These are phyloP conservation scores for Melinaea menophilus DNA, from an alignment of 2,888 invertebrate species.

Conservation along the genomic window DNA sequence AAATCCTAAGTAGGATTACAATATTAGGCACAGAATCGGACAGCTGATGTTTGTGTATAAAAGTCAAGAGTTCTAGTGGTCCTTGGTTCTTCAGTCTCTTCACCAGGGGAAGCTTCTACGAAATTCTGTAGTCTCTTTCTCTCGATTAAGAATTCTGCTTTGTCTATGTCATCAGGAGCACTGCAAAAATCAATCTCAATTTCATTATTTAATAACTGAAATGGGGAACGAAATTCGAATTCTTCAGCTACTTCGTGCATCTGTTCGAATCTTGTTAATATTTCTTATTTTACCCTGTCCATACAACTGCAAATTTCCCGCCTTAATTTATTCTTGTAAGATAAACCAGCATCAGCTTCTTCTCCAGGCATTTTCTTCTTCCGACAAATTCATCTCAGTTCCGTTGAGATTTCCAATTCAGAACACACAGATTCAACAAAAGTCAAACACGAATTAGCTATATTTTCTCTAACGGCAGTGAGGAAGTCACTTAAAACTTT, in stretches of 20 bases:
- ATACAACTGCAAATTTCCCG: conserved; percentile 3
- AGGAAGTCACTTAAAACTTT: conserved; percentile 8
- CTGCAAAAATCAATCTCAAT: conserved; percentile 4
- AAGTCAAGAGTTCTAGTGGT: conserved; percentile 5
- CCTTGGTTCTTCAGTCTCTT: conserved; percentile 6
- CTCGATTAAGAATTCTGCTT: conserved; percentile 5
- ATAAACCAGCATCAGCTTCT: conserved; percentile 2
- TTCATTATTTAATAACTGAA: conserved; percentile 9
- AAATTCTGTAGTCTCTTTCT: conserved; percentile 7
- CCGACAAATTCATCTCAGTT: not conserved
- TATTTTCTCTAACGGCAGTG: not conserved
- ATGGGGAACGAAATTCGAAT: not conserved
- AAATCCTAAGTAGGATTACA: conserved; percentile 26
- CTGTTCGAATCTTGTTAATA: conserved; percentile 9
- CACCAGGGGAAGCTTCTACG: conserved; percentile 1
- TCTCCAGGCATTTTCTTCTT: conserved; percentile 5
- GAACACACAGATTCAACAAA: conserved; percentile 2
- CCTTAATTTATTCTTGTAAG: conserved; percentile 8
- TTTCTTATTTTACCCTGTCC: conserved; percentile 5
- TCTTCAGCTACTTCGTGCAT: conserved; percentile 3
- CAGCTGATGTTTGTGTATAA: conserved; percentile 6
- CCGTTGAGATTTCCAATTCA: conserved; percentile 7
- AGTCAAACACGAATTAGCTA: conserved; percentile 7
- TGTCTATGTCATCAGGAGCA: conserved; percentile 6
- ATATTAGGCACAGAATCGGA: conserved; percentile 7